Evolutionary conservation across 2,113 vertebrate genomes (phyloP).

Genomic region (Ciconia boyciana): DNA sequence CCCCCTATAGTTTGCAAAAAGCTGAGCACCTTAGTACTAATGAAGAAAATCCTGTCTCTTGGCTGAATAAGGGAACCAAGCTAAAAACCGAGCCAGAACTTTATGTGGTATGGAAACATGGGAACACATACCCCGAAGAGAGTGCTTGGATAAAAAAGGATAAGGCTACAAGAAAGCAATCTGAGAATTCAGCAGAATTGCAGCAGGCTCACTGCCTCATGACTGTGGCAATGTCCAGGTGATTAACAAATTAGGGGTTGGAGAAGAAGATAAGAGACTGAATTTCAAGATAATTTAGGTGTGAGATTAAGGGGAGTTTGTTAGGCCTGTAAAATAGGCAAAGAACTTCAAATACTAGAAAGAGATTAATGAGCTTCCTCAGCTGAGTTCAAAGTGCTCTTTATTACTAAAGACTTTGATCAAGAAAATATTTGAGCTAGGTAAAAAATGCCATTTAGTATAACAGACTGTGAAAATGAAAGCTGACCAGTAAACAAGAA

Average conservation of each 20-base stretch:
- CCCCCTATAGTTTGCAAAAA: slow-evolving; percentile 16
- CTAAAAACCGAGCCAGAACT: not conserved
- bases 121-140: not conserved
- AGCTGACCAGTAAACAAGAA: not conserved
- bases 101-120: not conserved
- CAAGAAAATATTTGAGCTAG: not conserved
- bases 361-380: not conserved
- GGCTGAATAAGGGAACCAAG: not conserved
- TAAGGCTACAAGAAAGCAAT: not conserved
- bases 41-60: not conserved
- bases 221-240: not conserved
- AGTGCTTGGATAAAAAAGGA: not conserved
- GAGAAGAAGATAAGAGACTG: not conserved
- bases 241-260: not conserved
- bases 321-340: not conserved
- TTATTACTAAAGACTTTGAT: not conserved
- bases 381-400: not conserved
- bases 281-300: not conserved
- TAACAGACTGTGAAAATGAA: not conserved
- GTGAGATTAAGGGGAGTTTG: not conserved
- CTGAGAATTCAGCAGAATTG: not conserved
- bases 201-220: not conserved
- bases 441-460: not conserved
- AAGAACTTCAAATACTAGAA: not conserved
- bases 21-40: not conserved